Conservation (phyloP, 2,113 vertebrate species). For the Semnornis frantzii region DNA sequence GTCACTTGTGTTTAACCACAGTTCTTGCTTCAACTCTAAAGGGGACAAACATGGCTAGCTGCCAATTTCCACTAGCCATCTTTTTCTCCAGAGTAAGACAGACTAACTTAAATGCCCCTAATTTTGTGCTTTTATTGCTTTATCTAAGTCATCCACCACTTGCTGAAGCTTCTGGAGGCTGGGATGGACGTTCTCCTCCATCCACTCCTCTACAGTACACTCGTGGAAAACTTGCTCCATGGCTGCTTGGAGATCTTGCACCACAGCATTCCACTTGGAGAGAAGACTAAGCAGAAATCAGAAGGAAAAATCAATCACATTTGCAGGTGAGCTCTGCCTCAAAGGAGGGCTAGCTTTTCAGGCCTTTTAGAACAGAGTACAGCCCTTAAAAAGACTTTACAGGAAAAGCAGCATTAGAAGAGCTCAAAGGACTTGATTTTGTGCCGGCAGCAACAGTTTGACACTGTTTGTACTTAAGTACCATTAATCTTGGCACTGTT, state of each 20-base stretch:
- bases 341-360: background rate
- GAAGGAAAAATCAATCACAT: background rate
- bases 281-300: slow-evolving; percentile 75
- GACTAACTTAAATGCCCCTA: background rate
- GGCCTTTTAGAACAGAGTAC: background rate
- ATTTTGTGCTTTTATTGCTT: slow-evolving; percentile 55
- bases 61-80: background rate
- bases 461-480: background rate
- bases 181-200: slow-evolving; percentile 86
- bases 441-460: background rate
- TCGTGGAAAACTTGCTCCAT: slow-evolving; percentile 82
- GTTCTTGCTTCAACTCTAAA: background rate
- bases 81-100: background rate
- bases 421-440: background rate
- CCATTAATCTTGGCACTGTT: background rate
- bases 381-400: background rate
- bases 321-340: background rate
- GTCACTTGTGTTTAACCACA: background rate
- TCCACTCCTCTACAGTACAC: slow-evolving; percentile 87
- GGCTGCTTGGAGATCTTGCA: slow-evolving; percentile 78
- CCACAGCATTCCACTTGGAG: slow-evolving; percentile 74
- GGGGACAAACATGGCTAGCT: background rate
- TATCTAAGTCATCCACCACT: slow-evolving; percentile 77
- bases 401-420: background rate
- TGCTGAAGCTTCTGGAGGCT: slow-evolving; percentile 79